phyloP scores from a whole-genome alignment of 2,113 vertebrate genomes.

The Labrus mixtus region DNA sequence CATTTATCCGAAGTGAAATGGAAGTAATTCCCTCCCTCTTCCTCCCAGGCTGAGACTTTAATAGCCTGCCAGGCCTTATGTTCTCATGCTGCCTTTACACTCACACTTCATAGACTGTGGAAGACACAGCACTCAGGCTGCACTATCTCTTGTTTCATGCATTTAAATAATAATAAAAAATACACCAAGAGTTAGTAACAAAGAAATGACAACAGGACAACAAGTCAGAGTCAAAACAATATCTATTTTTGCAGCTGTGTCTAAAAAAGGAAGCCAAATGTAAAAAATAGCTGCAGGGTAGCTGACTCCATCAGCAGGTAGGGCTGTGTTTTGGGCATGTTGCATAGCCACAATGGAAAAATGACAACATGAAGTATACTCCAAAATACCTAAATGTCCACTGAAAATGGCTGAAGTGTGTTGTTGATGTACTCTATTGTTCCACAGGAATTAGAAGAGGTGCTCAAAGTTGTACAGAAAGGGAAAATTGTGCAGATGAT shows the following conservation, averaged over 20 bases:
- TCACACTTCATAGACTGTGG: conserved; percentile 28
- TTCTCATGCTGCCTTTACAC: conserved; percentile 20
- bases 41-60: conserved; percentile 45
- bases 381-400: neutral
- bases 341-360: neutral
- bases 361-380: neutral
- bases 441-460: neutral
- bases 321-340: neutral
- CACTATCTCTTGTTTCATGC: conserved; percentile 17
- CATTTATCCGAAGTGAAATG: conserved; percentile 68
- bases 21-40: conserved; percentile 60
- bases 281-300: neutral
- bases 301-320: too few relatives aligned
- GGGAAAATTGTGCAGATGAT: neutral
- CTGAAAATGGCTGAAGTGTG: conserved; percentile 8
- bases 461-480: neutral
- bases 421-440: conserved; percentile 1
- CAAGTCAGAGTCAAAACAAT: neutral
- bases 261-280: neutral
- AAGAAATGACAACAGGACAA: neutral
- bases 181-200: neutral
- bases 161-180: neutral
- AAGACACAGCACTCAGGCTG: neutral
- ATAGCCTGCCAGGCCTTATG: conserved; percentile 46
- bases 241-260: neutral